A percentile compares a stretch with the other conserved stretches of the same genome.
Conservation (phyloP, 2,888 invertebrate genomes). For the Acronicta psi region DNA sequence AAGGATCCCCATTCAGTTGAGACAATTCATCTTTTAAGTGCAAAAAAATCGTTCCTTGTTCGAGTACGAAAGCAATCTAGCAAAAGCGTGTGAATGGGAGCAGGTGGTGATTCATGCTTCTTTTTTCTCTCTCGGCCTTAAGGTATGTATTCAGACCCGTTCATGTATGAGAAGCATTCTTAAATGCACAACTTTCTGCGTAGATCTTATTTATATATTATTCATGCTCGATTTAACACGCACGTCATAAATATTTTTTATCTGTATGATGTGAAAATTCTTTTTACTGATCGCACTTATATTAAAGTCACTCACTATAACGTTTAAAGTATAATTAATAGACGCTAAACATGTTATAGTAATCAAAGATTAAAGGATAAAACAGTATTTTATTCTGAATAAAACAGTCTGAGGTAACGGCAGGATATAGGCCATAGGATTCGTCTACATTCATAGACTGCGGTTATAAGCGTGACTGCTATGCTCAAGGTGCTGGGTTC, state of each 20-base stretch:
- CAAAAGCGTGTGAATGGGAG: conserved; percentile 74
- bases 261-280: background rate
- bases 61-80: conserved; percentile 74
- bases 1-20: conserved; percentile 51
- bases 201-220: conserved; percentile 3
- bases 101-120: conserved; percentile 72
- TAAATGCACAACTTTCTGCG: conserved; percentile 19
- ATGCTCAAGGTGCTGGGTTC: too few relatives aligned
- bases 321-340: too few relatives aligned
- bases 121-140: conserved; percentile 43
- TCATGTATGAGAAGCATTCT: conserved; percentile 31
- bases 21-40: conserved; percentile 70
- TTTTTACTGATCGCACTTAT: background rate
- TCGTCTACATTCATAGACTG: too few relatives aligned
- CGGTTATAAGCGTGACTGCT: too few relatives aligned
- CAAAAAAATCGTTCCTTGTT: conserved; percentile 72
- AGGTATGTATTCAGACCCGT: conserved; percentile 39
- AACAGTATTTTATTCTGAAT: too few relatives aligned
- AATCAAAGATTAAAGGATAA: too few relatives aligned
- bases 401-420: too few relatives aligned
- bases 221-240: background rate
- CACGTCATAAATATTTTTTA: background rate
- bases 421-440: too few relatives aligned
- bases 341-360: too few relatives aligned
- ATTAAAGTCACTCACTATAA: too few relatives aligned